phyloP scores from a whole-genome alignment of 2,888 invertebrate species.

The Xiphydria camelus region DNA sequence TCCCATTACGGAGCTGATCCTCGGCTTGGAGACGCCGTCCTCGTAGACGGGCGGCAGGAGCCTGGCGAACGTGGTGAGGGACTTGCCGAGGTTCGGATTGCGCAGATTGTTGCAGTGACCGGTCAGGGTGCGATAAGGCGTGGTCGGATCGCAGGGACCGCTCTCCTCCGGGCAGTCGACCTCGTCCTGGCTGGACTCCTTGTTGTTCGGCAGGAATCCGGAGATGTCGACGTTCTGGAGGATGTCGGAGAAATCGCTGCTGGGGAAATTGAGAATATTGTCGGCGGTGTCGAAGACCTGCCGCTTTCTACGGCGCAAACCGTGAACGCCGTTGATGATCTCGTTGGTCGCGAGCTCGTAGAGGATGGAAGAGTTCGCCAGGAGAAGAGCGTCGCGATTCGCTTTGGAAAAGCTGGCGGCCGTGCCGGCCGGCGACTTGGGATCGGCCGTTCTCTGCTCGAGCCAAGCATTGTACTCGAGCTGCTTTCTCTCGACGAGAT shows the following conservation, averaged over 20 bases:
- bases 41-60: conserved; percentile 85
- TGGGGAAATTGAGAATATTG: conserved; percentile 60
- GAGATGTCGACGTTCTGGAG: conserved; percentile 79
- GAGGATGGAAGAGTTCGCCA: conserved; percentile 85
- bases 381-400: conserved; percentile 77
- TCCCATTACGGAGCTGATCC: conserved; percentile 75
- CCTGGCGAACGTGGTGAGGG: conserved; percentile 82
- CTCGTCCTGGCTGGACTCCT: conserved; percentile 65
- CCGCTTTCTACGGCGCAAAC: conserved; percentile 66
- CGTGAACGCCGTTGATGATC: conserved; percentile 69
- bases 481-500: conserved; percentile 73
- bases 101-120: conserved; percentile 88
- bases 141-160: conserved; percentile 72
- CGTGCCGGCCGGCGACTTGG: conserved; percentile 82
- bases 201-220: conserved; percentile 68
- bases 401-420: conserved; percentile 91
- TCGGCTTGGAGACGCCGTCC: conserved; percentile 84
- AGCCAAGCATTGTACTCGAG: conserved; percentile 84
- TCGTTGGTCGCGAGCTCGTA: conserved; percentile 87
- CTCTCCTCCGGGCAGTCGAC: conserved; percentile 73
- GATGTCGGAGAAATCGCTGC: conserved; percentile 74
- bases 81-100: conserved; percentile 80
- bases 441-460: conserved; percentile 65
- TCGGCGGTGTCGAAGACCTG: conserved; percentile 70
- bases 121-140: conserved; percentile 73